Conservation (phyloP, 2,888 invertebrate species). For the Brachyptera putata region DNA sequence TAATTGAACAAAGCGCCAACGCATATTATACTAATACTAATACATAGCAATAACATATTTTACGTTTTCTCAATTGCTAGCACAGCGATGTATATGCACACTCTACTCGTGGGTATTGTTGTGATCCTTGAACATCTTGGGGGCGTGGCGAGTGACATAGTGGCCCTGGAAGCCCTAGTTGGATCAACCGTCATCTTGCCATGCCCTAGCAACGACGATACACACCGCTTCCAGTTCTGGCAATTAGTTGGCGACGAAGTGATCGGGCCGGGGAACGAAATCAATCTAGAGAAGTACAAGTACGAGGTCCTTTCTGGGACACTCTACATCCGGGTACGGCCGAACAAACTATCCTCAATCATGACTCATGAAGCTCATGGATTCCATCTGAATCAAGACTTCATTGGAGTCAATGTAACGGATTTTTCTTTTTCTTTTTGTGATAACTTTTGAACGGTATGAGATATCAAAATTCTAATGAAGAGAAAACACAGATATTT, state of each 20-base stretch:
- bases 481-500: too few species aligned
- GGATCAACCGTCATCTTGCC: slow-evolving; percentile 57
- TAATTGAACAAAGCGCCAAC: too few species aligned
- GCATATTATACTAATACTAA: too few species aligned
- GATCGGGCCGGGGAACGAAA: slow-evolving; percentile 59
- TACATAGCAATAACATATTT: too few species aligned
- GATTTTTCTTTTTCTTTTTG: too few species aligned
- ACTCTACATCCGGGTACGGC: slow-evolving; percentile 56
- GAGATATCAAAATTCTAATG: too few species aligned
- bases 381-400: not conserved
- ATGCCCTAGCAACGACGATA: slow-evolving; percentile 60
- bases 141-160: not conserved
- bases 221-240: slow-evolving; percentile 67
- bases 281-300: slow-evolving; percentile 59
- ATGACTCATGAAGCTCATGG: not conserved
- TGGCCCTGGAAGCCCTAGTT: slow-evolving; percentile 50
- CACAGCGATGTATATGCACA: too few species aligned
- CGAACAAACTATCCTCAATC: not conserved
- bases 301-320: slow-evolving; percentile 66
- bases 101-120: too few species aligned
- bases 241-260: slow-evolving; percentile 52
- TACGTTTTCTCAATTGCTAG: too few species aligned
- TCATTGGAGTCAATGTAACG: too few species aligned
- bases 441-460: too few species aligned
- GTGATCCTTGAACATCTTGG: too few species aligned